phyloP scores from a whole-genome alignment of 1,140 invertebrate species.

The Trichonephila inaurata region DNA sequence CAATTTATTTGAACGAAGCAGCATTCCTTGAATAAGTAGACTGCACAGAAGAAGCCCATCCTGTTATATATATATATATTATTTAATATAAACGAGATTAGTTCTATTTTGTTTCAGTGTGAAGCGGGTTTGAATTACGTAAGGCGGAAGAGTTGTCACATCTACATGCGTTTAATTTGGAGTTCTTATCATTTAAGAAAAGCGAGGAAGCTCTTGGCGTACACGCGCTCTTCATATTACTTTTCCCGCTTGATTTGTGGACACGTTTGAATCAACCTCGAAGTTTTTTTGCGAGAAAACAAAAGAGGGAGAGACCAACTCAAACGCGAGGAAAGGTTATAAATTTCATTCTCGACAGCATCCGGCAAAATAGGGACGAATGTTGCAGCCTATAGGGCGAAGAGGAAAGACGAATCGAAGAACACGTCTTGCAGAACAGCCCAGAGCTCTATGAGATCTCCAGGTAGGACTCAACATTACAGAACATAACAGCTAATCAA shows the following conservation, averaged over 20 bases:
- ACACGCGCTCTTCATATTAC: constrained; percentile 7
- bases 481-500: background rate
- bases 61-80: background rate
- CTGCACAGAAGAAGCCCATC: background rate
- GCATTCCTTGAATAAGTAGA: background rate
- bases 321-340: constrained; percentile 27
- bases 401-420: constrained; percentile 62
- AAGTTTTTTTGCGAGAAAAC: constrained; percentile 34
- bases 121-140: background rate
- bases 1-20: background rate
- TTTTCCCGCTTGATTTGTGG: constrained; percentile 5
- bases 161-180: constrained; percentile 26
- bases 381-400: constrained; percentile 48
- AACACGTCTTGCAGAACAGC: constrained; percentile 73
- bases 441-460: background rate
- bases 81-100: background rate
- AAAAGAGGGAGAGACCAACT: constrained; percentile 8
- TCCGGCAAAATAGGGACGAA: constrained; percentile 55
- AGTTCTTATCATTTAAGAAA: constrained; percentile 11
- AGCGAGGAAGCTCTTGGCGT: constrained; percentile 12
- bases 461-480: background rate
- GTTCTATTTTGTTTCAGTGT: background rate
- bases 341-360: constrained; percentile 54
- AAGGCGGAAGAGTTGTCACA: background rate
- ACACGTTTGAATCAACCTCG: constrained; percentile 19